Percentiles rank a stretch among this genome's conserved stretches.
These are phyloP conservation scores for Pantherophis vulpinus DNA, from an alignment of 2,797 vertebrate species.

Conservation along the genomic window DNA sequence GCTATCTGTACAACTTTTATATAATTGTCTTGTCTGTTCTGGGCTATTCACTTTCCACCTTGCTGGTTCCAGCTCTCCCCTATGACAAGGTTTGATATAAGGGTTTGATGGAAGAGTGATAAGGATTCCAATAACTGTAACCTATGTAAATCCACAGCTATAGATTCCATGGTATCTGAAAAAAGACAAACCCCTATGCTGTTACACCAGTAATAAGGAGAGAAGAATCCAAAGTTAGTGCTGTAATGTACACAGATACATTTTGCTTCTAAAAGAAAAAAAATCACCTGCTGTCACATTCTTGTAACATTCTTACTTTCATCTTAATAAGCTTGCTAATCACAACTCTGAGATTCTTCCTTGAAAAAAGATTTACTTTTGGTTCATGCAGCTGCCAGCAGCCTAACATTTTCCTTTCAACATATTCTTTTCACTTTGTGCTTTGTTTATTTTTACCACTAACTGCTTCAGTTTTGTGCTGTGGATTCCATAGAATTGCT, in stretches of 20 bases:
- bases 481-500: background rate
- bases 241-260: background rate
- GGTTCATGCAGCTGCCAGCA: background rate
- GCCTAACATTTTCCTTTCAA: background rate
- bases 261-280: background rate
- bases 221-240: background rate
- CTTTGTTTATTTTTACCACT: background rate
- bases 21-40: background rate
- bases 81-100: background rate
- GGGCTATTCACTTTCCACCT: background rate
- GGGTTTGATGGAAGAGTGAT: background rate
- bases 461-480: background rate
- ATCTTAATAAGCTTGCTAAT: background rate
- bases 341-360: background rate
- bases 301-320: background rate
- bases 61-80: background rate
- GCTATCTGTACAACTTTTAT: background rate
- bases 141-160: background rate
- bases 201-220: background rate
- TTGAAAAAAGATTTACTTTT: background rate
- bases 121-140: background rate
- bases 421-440: background rate
- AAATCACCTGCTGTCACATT: background rate
- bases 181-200: background rate
- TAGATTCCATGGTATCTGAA: background rate